Percentiles rank a stretch among this genome's conserved stretches.
Evolutionary conservation across 2,797 vertebrate genomes (phyloP).

Genomic region (Dendrocincla tyrannina): DNA sequence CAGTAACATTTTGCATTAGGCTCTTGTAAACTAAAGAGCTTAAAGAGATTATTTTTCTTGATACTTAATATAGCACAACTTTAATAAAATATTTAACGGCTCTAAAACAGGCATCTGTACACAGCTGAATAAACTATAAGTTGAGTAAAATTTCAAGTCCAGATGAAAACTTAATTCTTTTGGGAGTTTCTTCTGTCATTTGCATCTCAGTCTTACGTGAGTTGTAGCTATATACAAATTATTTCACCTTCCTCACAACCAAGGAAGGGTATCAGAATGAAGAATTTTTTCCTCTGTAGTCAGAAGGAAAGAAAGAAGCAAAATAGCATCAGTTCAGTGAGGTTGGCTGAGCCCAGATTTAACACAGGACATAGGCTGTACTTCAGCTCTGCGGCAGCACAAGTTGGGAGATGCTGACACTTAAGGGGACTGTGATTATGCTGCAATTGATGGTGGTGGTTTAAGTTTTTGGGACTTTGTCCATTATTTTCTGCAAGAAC

Average conservation of each 20-base stretch:
- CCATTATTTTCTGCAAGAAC: not conserved
- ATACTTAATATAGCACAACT: conserved; percentile 44
- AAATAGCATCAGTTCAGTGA: not conserved
- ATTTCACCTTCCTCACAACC: not conserved
- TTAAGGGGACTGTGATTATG: not conserved
- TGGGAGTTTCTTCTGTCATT: conserved; percentile 25
- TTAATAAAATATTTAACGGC: conserved; percentile 34
- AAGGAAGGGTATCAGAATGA: not conserved
- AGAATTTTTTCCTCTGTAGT: conserved; percentile 2
- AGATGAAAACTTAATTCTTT: conserved; percentile 27
- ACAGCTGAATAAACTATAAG: conserved; percentile 51
- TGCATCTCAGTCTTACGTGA: not conserved
- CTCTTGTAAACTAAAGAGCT: conserved; percentile 19
- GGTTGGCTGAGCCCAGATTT: not conserved
- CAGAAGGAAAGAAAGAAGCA: not conserved
- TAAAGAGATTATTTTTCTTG: conserved; percentile 49
- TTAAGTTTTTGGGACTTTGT: not conserved
- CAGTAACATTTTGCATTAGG: conserved; percentile 9
- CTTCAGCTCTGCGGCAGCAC: not conserved
- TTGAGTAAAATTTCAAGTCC: conserved; percentile 42
- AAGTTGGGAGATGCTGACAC: not conserved
- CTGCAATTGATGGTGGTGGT: not conserved
- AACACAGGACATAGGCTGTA: not conserved
- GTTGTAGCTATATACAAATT: not conserved
- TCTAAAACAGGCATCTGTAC: conserved; percentile 33